A percentile compares a stretch with the other conserved stretches of the same genome.
These are phyloP conservation scores for Tinea semifulvella DNA, from an alignment of 2,888 invertebrate species.

Conservation along the genomic window DNA sequence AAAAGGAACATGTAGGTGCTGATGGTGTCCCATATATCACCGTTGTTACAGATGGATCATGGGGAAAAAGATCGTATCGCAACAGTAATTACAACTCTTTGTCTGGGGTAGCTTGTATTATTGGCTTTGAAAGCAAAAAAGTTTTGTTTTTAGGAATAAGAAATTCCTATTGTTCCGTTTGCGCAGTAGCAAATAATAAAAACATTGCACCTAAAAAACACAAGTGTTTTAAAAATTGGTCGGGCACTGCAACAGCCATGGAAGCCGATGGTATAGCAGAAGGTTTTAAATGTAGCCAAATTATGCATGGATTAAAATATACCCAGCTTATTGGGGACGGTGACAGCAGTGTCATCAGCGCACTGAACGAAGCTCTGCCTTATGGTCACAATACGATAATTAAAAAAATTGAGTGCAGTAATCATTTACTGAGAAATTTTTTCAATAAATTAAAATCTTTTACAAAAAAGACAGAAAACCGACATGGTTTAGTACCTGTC, in stretches of 20 bases:
- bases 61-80: slow-evolving; percentile 13
- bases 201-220: neutral
- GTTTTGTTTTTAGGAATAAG: slow-evolving; percentile 13
- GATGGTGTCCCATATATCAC: slow-evolving; percentile 8
- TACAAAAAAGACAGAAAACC: slow-evolving; percentile 8
- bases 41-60: slow-evolving; percentile 15
- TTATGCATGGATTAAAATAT: slow-evolving; percentile 14
- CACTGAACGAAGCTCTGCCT: neutral
- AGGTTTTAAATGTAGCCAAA: slow-evolving; percentile 13
- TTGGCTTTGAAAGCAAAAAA: slow-evolving; percentile 14
- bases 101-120: slow-evolving; percentile 12
- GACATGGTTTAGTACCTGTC: slow-evolving; percentile 10
- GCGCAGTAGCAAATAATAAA: neutral
- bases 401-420: slow-evolving; percentile 14
- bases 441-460: slow-evolving; percentile 10
- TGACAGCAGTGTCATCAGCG: slow-evolving; percentile 6
- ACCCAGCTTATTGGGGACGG: slow-evolving; percentile 10
- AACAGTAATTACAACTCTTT: slow-evolving; percentile 12
- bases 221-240: slow-evolving; percentile 16
- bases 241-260: slow-evolving; percentile 14
- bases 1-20: slow-evolving; percentile 2
- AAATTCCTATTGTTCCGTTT: slow-evolving; percentile 14
- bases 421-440: slow-evolving; percentile 14
- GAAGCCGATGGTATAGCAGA: slow-evolving; percentile 15
- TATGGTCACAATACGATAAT: slow-evolving; percentile 3